A percentile compares a stretch with the other conserved stretches of the same genome.
Conservation (phyloP, 2,113 vertebrate genomes). For the Ceyx melanurus region DNA sequence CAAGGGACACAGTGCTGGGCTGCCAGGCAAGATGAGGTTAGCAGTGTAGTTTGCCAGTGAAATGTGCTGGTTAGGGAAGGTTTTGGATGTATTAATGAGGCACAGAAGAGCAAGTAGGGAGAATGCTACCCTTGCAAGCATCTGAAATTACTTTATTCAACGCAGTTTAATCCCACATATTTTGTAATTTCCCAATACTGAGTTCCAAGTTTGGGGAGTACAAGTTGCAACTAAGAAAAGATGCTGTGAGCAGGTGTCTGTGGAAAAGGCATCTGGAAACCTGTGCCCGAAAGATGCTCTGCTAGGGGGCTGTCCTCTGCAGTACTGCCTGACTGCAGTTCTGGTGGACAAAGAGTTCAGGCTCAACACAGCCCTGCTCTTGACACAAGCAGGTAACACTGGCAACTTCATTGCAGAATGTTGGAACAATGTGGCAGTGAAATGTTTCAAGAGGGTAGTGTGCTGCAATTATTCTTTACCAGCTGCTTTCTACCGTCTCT, state of each 20-base stretch:
- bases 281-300: not conserved
- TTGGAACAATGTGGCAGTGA: not conserved
- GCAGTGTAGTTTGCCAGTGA: not conserved
- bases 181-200: not conserved
- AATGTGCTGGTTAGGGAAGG: not conserved
- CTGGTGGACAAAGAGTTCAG: not conserved
- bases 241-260: not conserved
- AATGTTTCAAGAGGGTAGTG: not conserved
- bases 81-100: not conserved
- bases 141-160: not conserved
- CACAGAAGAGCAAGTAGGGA: not conserved
- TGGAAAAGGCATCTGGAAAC: not conserved
- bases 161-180: not conserved
- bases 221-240: not conserved
- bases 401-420: not conserved
- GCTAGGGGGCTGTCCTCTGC: not conserved
- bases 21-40: not conserved
- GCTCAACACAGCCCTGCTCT: not conserved
- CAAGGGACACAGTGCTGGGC: not conserved
- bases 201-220: not conserved
- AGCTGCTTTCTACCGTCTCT: not conserved
- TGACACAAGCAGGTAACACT: not conserved
- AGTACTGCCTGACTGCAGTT: not conserved
- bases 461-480: not conserved
- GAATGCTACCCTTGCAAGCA: not conserved